Base-by-base conservation (phyloP, 1,140 invertebrate species). In the Mizuhopecten yessoensis region DNA sequence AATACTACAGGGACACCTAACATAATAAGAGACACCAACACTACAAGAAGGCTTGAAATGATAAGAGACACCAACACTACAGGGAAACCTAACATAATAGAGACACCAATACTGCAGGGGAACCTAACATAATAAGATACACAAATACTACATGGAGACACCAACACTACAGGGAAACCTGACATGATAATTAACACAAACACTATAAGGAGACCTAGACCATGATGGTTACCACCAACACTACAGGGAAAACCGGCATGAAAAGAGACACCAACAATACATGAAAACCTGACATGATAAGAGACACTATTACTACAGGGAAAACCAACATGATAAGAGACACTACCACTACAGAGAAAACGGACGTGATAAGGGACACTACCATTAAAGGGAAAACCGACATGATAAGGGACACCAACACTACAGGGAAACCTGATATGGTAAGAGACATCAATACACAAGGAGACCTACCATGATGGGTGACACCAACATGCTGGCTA, bases 401-500 rank as follows among this genome's bases (percentile, higher is more conserved):
- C 57, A 75, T 29, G 23, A 75, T 75, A n/a, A 11, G 11, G 29
- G n/a, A 29, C n/a, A 75, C 23, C n/a, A 75, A 75, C 57, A 75
- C n/a, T n/a, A 75, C 23, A 7, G 57, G 23, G 20, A 75, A 29
- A 29, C 95, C 96, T 96, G 98, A 97, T 98, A 98, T 98, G 3
- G 98, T 97, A 0, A 98, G n/a, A 0, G 98, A 98, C 0, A 98
- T 98, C 91, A 98, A 96, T 98, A 99, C 29, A 75, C 45, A 57
- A 97, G 0, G 98, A 98, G 0, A 95, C 95, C 96, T 96, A 98
- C 98, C 98, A 98, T 99, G 3, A 98, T 97, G 0, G 98, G 98
- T 0, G 98, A 98, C 1, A 98, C 98, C 91, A 99, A 96, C 98
- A 99, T 99, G 86, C 98, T 98, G 29, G 98, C 98, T 34, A 98